Evolutionary conservation across 37 sponge, comb jelly and placozoan species (phyloP).

Genomic region (Dysidea cf. avara): DNA sequence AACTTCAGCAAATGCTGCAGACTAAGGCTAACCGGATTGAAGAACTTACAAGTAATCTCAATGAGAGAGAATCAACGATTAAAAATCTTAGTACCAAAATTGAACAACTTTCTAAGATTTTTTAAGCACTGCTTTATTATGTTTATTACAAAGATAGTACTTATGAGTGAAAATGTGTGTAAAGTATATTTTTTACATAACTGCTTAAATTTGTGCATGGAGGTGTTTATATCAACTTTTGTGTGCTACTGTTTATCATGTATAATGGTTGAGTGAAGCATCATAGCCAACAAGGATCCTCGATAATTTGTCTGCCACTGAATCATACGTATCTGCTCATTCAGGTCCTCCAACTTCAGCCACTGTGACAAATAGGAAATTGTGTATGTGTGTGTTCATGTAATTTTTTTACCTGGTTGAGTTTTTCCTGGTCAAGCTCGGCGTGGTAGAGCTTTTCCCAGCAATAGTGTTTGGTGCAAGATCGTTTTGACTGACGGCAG

Average conservation of each 20-base stretch:
- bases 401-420: constrained; percentile 64
- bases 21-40: too few relatives aligned
- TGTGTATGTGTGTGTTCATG: background rate
- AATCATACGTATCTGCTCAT: constrained; percentile 76
- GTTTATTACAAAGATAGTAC: too few relatives aligned
- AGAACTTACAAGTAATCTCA: too few relatives aligned
- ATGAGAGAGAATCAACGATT: too few relatives aligned
- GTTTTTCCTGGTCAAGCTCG: constrained; percentile 87
- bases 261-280: constrained; percentile 82
- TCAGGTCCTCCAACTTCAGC: constrained; percentile 88
- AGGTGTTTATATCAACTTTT: too few relatives aligned
- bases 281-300: constrained; percentile 58
- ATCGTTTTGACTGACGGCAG: constrained; percentile 73
- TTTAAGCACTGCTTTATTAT: too few relatives aligned
- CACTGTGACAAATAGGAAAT: constrained; percentile 45
- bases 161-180: too few relatives aligned
- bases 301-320: constrained; percentile 75
- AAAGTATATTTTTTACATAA: too few relatives aligned
- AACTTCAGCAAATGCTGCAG: too few relatives aligned
- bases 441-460: constrained; percentile 94
- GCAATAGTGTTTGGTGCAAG: constrained; percentile 76
- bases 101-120: too few relatives aligned
- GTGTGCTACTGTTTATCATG: constrained; percentile 48
- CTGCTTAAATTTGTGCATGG: too few relatives aligned
- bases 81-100: too few relatives aligned